phyloP scores from a whole-genome alignment of 2,888 invertebrate genomes.

The Chrysopilus asiliformis region DNA sequence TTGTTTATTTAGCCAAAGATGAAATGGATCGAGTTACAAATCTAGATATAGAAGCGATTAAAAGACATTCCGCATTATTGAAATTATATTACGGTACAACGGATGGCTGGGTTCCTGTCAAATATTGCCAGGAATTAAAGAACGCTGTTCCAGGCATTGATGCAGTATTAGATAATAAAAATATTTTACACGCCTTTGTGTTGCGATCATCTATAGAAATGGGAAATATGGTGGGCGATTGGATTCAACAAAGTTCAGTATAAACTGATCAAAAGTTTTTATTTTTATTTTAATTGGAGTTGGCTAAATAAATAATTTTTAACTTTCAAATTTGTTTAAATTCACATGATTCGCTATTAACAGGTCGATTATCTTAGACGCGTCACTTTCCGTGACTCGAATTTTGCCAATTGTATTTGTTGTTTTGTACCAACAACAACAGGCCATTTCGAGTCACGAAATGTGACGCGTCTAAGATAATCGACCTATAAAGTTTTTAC shows the following conservation, averaged over 20 bases:
- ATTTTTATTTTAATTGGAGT: too few relatives aligned
- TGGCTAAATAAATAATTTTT: too few relatives aligned
- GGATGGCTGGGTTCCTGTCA: constrained; percentile 75
- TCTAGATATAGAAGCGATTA: constrained; percentile 49
- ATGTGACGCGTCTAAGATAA: too few relatives aligned
- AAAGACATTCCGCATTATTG: constrained; percentile 45
- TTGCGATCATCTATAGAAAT: constrained; percentile 47
- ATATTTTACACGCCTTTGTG: constrained; percentile 69
- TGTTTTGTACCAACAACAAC: too few relatives aligned
- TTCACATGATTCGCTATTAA: too few relatives aligned
- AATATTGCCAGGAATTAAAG: constrained; percentile 54
- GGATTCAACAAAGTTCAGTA: constrained; percentile 30
- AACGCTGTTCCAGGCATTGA: constrained; percentile 45
- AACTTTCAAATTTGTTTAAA: too few relatives aligned
- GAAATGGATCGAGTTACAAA: constrained; percentile 66
- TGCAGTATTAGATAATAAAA: constrained; percentile 44
- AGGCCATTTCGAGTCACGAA: too few relatives aligned
- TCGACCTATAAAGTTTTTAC: too few relatives aligned
- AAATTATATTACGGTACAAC: constrained; percentile 65
- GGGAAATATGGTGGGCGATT: constrained; percentile 34
- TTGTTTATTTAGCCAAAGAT: constrained; percentile 57
- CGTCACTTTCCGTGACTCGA: too few relatives aligned
- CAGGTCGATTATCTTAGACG: too few relatives aligned
- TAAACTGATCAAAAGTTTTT: too few relatives aligned
- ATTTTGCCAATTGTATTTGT: too few relatives aligned